Percentiles rank a stretch among this genome's conserved stretches.
These are phyloP conservation scores for Hyles vespertilio DNA, from an alignment of 1,140 invertebrate species.

Conservation along the genomic window DNA sequence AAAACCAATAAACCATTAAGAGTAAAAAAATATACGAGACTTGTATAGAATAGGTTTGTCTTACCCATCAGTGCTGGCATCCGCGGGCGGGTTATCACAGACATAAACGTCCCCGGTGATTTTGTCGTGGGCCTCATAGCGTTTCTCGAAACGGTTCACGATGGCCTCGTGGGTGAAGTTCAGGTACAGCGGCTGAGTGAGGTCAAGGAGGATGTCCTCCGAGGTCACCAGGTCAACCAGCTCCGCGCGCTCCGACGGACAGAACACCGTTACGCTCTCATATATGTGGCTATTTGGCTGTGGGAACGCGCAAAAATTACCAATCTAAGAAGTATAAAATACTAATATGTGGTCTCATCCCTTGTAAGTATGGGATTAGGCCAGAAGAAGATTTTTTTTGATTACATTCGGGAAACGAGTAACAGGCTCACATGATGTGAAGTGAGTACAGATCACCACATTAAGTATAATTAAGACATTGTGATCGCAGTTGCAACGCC, in stretches of 20 bases:
- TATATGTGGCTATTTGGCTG: conserved; percentile 85
- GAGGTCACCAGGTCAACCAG: conserved; percentile 81
- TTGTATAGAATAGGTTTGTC: conserved; percentile 9
- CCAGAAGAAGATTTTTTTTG: too few relatives aligned
- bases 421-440: too few relatives aligned
- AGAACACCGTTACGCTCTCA: conserved; percentile 89
- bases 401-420: too few relatives aligned
- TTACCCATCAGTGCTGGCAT: conserved; percentile 76
- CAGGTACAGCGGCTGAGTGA: conserved; percentile 85
- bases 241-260: conserved; percentile 83
- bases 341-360: too few relatives aligned
- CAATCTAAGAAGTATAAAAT: too few relatives aligned
- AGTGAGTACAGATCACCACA: too few relatives aligned
- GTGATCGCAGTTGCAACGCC: too few relatives aligned
- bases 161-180: conserved; percentile 88
- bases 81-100: conserved; percentile 77
- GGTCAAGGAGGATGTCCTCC: conserved; percentile 86
- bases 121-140: conserved; percentile 82
- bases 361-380: too few relatives aligned
- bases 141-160: conserved; percentile 81
- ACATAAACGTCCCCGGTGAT: conserved; percentile 86
- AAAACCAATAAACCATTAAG: too few relatives aligned
- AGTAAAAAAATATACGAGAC: too few relatives aligned
- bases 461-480: too few relatives aligned
- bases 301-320: conserved; percentile 14